Percentiles rank a stretch among this genome's conserved stretches.
Conservation (phyloP, 2,797 vertebrate species). For the Cichlasoma orientale region DNA sequence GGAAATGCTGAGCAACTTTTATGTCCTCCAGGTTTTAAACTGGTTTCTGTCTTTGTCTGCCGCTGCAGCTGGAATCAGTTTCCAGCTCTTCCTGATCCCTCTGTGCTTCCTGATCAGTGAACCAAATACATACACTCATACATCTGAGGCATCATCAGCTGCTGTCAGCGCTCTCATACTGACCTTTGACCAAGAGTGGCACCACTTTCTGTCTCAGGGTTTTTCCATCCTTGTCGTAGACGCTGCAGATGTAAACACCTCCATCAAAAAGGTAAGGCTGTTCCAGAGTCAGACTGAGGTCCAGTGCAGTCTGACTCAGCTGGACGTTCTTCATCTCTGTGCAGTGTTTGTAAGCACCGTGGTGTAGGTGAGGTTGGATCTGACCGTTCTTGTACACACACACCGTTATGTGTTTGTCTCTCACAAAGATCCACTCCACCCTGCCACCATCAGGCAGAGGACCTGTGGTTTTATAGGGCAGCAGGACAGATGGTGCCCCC, state of each 20-base stretch:
- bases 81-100: too few species aligned
- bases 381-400: background rate
- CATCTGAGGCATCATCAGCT: background rate
- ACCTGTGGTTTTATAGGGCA: background rate
- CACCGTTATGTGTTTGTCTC: fast-evolving
- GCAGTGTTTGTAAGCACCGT: background rate
- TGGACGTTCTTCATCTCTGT: background rate
- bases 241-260: background rate
- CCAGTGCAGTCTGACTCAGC: background rate
- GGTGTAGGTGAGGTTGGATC: fast-evolving
- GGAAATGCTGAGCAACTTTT: fast-evolving
- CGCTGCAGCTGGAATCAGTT: too few species aligned
- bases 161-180: background rate
- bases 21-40: too few species aligned
- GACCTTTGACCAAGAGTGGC: background rate
- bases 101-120: too few species aligned
- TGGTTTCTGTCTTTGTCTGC: too few species aligned
- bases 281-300: background rate
- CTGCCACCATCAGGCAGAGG: fast-evolving
- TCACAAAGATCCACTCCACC: background rate
- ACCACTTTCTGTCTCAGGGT: background rate
- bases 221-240: background rate
- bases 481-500: background rate
- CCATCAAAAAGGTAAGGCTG: background rate
- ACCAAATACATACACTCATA: too few species aligned